Evolutionary conservation across 2,888 invertebrate genomes (phyloP), one percentile per base, ranked within the genome.

Genomic region (Plutella xylostella): DNA sequence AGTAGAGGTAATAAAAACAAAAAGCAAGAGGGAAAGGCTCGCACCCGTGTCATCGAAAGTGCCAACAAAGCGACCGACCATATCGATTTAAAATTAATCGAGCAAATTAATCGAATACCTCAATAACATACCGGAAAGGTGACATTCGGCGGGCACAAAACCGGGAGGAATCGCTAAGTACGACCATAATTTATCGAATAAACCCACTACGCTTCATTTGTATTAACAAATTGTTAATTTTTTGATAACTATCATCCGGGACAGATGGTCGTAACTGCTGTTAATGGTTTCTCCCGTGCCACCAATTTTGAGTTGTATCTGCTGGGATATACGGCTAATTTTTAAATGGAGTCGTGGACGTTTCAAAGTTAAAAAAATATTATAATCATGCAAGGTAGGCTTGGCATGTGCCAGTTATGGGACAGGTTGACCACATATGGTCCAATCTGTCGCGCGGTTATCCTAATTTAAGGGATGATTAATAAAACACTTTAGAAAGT

Each of bases 141-240:
- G 83, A 82, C 83, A 82, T 72, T 80, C 80, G 77, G 75, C 70
- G 60, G 66, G 68, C 76, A 78, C 72, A 71, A 77, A 71, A 67
- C 64, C 64, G 55, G 60, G 66, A 71, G 62, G 64, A 68, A 67
- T 71, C 69, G 75, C 72, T 76, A 72, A 77, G 67, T 64, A 72
- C 58, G 56, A 64, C 65, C 65, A 78, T 79, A 80, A 82, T 75
- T 82, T 83, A 82, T 76, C 68, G 72, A 70, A 57, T n/a, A 61
- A 63, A 66, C 70, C 75, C 72, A 73, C 74, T 72, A 72, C 74
- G 69, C 68, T 72, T 78, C 76, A 80, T 83, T 83, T 80, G 73
- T 75, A 78, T 83, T 82, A 80, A 83, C 82, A 83, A 83, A 83
- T 83, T 83, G 80, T 83, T 82, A 82, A 83, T 82, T 83, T 80